These are phyloP conservation scores for Actenoides hombroni DNA, from an alignment of 2,113 vertebrate genomes.

Conservation along the genomic window DNA sequence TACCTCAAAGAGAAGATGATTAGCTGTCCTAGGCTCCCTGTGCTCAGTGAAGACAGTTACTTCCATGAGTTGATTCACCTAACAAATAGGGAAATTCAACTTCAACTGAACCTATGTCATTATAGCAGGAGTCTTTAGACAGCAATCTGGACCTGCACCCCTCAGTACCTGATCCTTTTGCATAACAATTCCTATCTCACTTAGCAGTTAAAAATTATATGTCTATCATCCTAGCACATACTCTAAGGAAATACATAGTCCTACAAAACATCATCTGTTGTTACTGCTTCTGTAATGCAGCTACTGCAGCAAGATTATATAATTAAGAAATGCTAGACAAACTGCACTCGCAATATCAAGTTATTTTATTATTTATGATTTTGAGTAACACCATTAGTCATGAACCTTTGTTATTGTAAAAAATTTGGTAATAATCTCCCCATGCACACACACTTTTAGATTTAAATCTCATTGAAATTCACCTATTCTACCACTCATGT, in stretches of 20 bases:
- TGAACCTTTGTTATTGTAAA: neutral
- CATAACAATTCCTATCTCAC: neutral
- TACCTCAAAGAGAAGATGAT: neutral
- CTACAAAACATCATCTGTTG: neutral
- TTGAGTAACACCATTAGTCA: neutral
- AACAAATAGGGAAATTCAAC: neutral
- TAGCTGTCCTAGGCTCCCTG: neutral
- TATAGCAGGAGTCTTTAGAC: neutral
- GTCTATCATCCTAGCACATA: neutral
- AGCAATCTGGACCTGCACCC: neutral
- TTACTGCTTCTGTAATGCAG: neutral
- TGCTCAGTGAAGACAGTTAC: neutral
- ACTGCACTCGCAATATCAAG: neutral
- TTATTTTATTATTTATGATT: constrained; percentile 46
- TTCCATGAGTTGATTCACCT: neutral
- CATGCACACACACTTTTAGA: neutral
- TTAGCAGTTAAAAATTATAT: neutral
- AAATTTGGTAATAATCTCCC: neutral
- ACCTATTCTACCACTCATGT: neutral
- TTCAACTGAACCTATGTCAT: neutral
- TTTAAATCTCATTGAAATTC: neutral
- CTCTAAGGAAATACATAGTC: neutral
- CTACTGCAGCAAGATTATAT: neutral
- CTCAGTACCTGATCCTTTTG: neutral
- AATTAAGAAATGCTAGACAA: constrained; percentile 26